These are phyloP conservation scores for Telmatochromis sp. DNA, from an alignment of 2,113 vertebrate genomes.

Conservation along the genomic window DNA sequence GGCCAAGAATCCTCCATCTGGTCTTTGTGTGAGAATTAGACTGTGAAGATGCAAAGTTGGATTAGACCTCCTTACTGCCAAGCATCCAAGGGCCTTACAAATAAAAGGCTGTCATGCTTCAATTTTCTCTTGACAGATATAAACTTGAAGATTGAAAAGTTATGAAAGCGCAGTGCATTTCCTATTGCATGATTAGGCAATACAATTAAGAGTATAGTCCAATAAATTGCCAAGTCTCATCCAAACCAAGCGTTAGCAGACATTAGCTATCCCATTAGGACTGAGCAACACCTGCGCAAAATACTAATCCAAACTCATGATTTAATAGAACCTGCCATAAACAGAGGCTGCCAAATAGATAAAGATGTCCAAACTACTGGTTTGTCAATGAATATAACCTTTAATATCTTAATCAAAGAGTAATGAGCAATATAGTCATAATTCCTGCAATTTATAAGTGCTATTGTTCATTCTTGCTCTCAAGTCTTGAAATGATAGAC, in stretches of 20 bases:
- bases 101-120: background rate
- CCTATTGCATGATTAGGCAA: background rate
- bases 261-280: background rate
- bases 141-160: background rate
- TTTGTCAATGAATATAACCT: background rate
- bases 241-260: background rate
- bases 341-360: background rate
- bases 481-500: background rate
- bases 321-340: background rate
- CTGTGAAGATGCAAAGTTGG: background rate
- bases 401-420: background rate
- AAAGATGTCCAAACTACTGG: background rate
- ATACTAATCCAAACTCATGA: background rate
- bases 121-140: background rate
- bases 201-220: background rate
- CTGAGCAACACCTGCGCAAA: background rate
- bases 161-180: background rate
- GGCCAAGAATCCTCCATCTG: conserved; percentile 12
- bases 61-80: background rate
- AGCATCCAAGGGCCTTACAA: background rate
- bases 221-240: background rate
- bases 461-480: background rate
- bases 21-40: conserved; percentile 4
- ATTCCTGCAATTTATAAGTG: background rate
- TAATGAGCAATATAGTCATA: background rate